Evolutionary conservation across 1,140 invertebrate genomes (phyloP), one percentile per base, ranked within the genome.

Genomic region (Drosophila gunungcola): DNA sequence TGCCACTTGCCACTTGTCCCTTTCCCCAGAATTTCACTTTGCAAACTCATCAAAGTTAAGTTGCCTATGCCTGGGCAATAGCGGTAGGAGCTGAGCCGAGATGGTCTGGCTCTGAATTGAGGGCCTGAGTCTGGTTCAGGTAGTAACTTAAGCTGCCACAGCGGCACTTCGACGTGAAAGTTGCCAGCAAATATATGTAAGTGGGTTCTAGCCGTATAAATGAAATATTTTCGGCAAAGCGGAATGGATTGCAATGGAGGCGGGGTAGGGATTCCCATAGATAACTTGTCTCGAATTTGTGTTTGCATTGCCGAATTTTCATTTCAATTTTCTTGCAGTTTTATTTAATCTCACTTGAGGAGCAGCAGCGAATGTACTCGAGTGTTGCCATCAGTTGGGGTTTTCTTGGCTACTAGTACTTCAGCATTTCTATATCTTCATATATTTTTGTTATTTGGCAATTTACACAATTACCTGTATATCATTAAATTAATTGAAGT

Each of bases 291-390:
- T 73, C 55, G 84, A 79, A 89, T 80, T 86, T 79, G 81, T 86
- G 74, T 88, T 88, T 89, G 83, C 84, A 45, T 67, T 86, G 76
- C 84, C 75, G 79, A 78, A 89, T 84, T 84, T 89, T 89, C 84
- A 89, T 89, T 90, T 89, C 85, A 89, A 89, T 89, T 89, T 89
- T 80, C 77, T 49, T 78, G 69, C 80, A 78, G 73, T 84, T 89
- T 89, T 89, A 89, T 89, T 89, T 89, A 89, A 89, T 89, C 84
- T 89, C 80, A 89, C 84, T 89, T 89, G 64, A 89, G 84, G 84
- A 89, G 84, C 84, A 84, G 79, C 79, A 65, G 73, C 64, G 68
- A 67, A 74, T 88, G 62, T 54, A 55, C 77, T 68, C 54, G 41
- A 79, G 85, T 89, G 84, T 63, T 75, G 61, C 54, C 53, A 62